Percentiles rank a stretch among this genome's conserved stretches.
Conservation (phyloP, 2,888 invertebrate species). For the Eilema depressum region DNA sequence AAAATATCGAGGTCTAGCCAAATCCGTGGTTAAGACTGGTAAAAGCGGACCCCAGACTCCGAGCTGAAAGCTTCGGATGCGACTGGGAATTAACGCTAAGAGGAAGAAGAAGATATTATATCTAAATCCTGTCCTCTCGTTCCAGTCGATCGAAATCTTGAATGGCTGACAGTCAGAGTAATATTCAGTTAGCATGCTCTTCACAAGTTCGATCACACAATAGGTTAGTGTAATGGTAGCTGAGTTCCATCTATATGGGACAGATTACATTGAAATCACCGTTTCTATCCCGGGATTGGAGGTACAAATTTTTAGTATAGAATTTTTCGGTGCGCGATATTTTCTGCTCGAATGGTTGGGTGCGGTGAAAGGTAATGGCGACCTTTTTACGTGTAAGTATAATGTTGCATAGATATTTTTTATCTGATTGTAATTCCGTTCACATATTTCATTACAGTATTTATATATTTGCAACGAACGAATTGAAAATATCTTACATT, state of each 20-base stretch:
- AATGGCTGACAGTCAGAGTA: slow-evolving; percentile 31
- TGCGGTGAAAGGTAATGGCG: slow-evolving; percentile 58
- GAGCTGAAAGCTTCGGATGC: no score
- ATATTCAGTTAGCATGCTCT: slow-evolving; percentile 69
- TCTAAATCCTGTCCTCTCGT: no score
- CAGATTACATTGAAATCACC: slow-evolving; percentile 71
- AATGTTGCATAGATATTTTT: slow-evolving; percentile 44
- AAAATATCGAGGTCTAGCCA: no score
- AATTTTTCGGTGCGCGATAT: slow-evolving; percentile 62
- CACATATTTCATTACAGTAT: slow-evolving; percentile 38
- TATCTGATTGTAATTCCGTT: slow-evolving; percentile 38
- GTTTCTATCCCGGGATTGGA: slow-evolving; percentile 59
- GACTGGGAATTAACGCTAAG: no score
- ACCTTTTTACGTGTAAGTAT: slow-evolving; percentile 48
- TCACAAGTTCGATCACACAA: slow-evolving; percentile 57
- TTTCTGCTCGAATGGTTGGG: slow-evolving; percentile 58
- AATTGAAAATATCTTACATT: slow-evolving; percentile 13
- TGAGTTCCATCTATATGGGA: slow-evolving; percentile 61
- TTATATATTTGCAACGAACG: slow-evolving; percentile 41
- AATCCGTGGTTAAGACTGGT: no score
- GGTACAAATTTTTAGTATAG: slow-evolving; percentile 62
- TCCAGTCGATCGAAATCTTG: background rate
- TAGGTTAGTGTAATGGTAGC: slow-evolving; percentile 66
- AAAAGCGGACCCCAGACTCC: no score
- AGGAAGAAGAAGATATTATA: no score